Evolutionary conservation across 2,888 invertebrate genomes (phyloP).

Genomic region (Cataglyphis cursor): DNA sequence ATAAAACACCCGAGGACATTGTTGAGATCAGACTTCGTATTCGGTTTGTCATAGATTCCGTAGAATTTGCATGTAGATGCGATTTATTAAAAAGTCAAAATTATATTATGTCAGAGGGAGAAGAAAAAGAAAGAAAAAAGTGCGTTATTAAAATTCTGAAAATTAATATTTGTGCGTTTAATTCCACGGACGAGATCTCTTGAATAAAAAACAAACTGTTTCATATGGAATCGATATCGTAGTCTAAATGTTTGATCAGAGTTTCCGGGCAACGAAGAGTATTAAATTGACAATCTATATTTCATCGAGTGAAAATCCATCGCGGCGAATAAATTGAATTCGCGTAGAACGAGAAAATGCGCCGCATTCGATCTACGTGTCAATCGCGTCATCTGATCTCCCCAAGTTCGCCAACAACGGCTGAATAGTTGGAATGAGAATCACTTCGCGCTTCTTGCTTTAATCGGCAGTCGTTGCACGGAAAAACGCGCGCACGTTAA

Average conservation of each 20-base stretch:
- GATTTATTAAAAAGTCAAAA: not conserved
- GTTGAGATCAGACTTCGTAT: not conserved
- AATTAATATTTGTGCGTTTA: not conserved
- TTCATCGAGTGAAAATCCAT: conserved; percentile 12
- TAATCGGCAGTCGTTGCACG: conserved; percentile 28
- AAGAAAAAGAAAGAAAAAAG: not conserved
- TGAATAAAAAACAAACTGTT: not conserved
- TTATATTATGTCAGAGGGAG: not conserved
- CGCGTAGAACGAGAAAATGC: conserved; percentile 2
- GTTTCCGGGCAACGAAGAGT: not conserved
- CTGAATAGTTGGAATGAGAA: conserved; percentile 20
- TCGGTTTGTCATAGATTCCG: not conserved
- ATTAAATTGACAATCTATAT: not conserved
- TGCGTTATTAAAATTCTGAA: not conserved
- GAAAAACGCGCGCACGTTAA: conserved; percentile 10
- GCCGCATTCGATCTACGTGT: not conserved
- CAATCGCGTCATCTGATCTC: conserved; percentile 8
- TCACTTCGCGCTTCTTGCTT: not conserved
- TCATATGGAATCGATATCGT: not conserved
- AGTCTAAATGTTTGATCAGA: not conserved
- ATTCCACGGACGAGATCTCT: not conserved
- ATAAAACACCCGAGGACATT: not conserved
- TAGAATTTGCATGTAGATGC: not conserved
- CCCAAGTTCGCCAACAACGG: not conserved
- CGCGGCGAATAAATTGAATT: not conserved